phyloP scores from a whole-genome alignment of 2,113 vertebrate species.

The Xiphias gladius region DNA sequence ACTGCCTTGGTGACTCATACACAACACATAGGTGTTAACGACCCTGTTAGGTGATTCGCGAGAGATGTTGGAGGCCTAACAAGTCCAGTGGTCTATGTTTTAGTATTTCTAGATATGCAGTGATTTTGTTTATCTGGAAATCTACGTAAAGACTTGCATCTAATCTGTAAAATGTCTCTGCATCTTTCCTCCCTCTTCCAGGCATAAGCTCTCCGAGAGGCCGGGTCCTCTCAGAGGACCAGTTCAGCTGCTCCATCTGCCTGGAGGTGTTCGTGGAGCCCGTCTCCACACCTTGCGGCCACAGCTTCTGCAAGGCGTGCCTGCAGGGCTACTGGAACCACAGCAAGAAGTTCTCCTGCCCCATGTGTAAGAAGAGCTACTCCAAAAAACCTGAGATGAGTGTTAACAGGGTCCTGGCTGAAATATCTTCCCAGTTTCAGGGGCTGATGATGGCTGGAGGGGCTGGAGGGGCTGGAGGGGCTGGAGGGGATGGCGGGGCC shows the following conservation, averaged over 20 bases:
- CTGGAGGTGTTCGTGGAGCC: constrained; percentile 90
- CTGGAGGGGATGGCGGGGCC: neutral
- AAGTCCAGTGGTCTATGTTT: neutral
- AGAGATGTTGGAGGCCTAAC: neutral
- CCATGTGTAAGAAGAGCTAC: constrained; percentile 89
- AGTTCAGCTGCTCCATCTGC: constrained; percentile 93
- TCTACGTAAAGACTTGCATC: neutral
- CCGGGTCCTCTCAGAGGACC: constrained; percentile 84
- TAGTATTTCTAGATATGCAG: neutral
- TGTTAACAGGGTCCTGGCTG: constrained; percentile 88
- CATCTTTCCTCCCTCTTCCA: neutral
- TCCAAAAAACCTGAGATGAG: constrained; percentile 78
- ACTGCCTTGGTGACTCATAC: neutral
- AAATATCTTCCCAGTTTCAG: constrained; percentile 84
- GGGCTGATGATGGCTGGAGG: constrained; percentile 21
- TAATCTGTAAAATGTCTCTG: neutral
- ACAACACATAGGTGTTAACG: neutral
- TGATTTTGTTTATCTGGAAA: neutral
- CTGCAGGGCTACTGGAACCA: constrained; percentile 86
- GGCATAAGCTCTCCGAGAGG: constrained; percentile 55
- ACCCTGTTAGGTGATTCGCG: neutral
- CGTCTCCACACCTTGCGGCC: constrained; percentile 91
- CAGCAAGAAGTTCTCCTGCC: constrained; percentile 83
- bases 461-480: neutral
- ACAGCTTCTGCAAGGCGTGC: constrained; percentile 93